Evolutionary conservation across 1,140 invertebrate species (phyloP).

Genomic region (Drosophila cardini): DNA sequence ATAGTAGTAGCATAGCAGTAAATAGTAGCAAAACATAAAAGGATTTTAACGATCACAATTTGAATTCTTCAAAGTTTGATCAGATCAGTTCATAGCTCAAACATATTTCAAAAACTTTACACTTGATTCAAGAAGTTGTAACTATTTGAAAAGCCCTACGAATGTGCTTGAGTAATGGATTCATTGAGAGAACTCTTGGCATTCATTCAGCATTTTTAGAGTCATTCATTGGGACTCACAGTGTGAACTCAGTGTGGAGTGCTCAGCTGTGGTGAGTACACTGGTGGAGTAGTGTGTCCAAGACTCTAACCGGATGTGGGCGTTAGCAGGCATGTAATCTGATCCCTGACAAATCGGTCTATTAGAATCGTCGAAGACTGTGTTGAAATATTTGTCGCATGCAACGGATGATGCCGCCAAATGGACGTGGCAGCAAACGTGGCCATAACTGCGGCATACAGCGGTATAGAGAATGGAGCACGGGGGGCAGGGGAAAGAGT

Average conservation of each 20-base stretch:
- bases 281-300: conserved; percentile 27
- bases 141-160: too few species aligned
- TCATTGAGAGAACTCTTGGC: conserved; percentile 56
- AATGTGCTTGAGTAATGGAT: too few species aligned
- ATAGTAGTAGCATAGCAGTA: too few species aligned
- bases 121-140: not conserved
- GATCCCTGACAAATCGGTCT: conserved; percentile 84
- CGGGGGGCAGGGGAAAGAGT: not conserved
- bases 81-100: too few species aligned
- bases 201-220: conserved; percentile 65
- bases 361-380: conserved; percentile 80
- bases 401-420: conserved; percentile 53
- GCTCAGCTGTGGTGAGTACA: too few species aligned
- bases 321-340: conserved; percentile 84
- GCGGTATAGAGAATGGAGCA: not conserved
- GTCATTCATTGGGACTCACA: conserved; percentile 40
- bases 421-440: conserved; percentile 29
- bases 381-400: conserved; percentile 84
- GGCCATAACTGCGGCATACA: not conserved
- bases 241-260: too few species aligned
- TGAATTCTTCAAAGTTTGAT: too few species aligned
- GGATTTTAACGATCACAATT: too few species aligned
- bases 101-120: too few species aligned
- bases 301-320: conserved; percentile 76
- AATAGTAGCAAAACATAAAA: too few species aligned